phyloP scores from a whole-genome alignment of 2,797 vertebrate genomes.

The Pelodytes ibericus region DNA sequence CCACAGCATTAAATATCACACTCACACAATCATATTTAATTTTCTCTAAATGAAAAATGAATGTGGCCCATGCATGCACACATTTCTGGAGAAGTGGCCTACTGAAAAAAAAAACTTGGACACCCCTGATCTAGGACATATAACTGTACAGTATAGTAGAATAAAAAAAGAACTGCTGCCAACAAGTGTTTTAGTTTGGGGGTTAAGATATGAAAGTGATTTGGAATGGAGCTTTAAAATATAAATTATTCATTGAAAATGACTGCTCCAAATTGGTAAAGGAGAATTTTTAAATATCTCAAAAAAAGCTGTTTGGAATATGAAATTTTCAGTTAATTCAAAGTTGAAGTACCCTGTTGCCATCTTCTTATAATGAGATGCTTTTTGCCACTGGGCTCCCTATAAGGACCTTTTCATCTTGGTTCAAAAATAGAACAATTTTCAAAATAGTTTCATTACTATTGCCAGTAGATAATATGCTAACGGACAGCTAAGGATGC shows the following conservation, averaged over 20 bases:
- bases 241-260: slow-evolving; percentile 10
- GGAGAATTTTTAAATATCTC: background rate
- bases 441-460: slow-evolving; percentile 37
- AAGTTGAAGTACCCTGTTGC: slow-evolving; percentile 1
- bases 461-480: slow-evolving; percentile 36
- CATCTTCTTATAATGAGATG: slow-evolving; percentile 23
- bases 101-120: no score
- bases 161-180: background rate
- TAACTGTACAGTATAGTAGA: background rate
- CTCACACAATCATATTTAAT: no score
- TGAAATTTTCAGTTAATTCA: slow-evolving; percentile 1
- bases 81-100: no score
- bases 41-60: no score
- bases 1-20: no score
- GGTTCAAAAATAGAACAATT: slow-evolving; percentile 36
- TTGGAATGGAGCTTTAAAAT: background rate
- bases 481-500: slow-evolving; percentile 34
- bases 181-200: background rate
- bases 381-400: slow-evolving; percentile 18
- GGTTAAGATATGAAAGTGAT: slow-evolving; percentile 1
- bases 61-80: no score
- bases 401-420: slow-evolving; percentile 40
- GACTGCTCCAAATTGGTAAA: background rate
- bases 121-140: background rate
- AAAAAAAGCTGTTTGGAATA: slow-evolving; percentile 1